phyloP scores from a whole-genome alignment of 2,888 invertebrate species.

The Dasysyrphus albostriatus region DNA sequence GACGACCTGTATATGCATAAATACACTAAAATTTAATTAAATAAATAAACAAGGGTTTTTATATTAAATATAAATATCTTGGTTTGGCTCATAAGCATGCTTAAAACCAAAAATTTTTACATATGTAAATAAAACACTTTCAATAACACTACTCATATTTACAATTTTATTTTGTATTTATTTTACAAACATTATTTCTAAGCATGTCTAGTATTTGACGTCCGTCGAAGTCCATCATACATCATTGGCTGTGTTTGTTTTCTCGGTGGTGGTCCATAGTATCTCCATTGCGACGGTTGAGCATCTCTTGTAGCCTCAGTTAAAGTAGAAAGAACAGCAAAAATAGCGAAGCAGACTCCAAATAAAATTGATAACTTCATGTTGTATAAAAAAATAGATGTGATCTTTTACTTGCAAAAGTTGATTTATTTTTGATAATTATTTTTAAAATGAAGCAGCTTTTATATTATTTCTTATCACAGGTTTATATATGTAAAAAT shows the following conservation, averaged over 20 bases:
- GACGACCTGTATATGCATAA: no score
- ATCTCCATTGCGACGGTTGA: conserved; percentile 15
- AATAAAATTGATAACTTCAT: conserved; percentile 41
- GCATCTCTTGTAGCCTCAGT: conserved; percentile 37
- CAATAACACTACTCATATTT: no score
- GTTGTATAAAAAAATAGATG: background rate
- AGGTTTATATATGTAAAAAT: background rate
- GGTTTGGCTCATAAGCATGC: no score
- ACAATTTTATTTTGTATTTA: background rate
- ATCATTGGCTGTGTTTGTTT: conserved; percentile 50
- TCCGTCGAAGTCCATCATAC: conserved; percentile 45
- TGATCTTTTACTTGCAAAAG: background rate
- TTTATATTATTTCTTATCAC: conserved; percentile 37
- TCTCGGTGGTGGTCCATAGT: conserved; percentile 46
- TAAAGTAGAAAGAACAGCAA: conserved; percentile 11
- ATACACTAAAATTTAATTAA: no score
- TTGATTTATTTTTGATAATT: conserved; percentile 11
- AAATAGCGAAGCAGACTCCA: conserved; percentile 28
- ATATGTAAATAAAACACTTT: no score
- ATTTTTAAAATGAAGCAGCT: background rate
- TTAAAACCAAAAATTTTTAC: no score
- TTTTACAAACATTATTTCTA: conserved; percentile 7
- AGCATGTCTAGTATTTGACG: conserved; percentile 60
- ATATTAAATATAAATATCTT: no score
- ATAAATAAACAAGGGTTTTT: no score